These are phyloP conservation scores for Elachura formosa DNA, from an alignment of 2,113 vertebrate genomes.

Conservation along the genomic window DNA sequence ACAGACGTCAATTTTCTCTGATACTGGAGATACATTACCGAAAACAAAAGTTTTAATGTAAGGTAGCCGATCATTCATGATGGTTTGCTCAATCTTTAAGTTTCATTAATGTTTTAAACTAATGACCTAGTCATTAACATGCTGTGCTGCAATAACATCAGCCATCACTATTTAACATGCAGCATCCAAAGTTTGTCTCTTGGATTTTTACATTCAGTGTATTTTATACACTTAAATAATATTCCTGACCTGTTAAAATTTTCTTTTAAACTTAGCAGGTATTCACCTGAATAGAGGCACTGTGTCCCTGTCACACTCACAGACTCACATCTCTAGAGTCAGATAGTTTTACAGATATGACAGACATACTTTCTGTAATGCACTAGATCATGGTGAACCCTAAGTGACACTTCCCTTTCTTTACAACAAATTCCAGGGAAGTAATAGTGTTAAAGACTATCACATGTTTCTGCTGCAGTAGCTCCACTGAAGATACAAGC, in stretches of 20 bases:
- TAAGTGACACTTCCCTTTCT: not conserved
- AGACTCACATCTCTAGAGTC: not conserved
- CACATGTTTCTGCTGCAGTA: not conserved
- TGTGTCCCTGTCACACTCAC: not conserved
- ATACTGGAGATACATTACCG: not conserved
- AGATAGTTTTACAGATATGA: not conserved
- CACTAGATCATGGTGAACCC: not conserved
- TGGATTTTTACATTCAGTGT: not conserved
- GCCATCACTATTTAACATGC: not conserved
- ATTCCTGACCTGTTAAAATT: not conserved
- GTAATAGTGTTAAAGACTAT: not conserved
- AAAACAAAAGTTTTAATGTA: not conserved
- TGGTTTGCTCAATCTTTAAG: not conserved
- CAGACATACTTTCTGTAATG: not conserved
- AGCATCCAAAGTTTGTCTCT: not conserved
- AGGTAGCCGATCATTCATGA: not conserved
- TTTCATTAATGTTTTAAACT: not conserved
- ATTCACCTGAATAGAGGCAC: not conserved
- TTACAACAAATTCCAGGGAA: not conserved
- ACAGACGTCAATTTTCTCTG: not conserved
- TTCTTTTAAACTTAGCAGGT: not conserved
- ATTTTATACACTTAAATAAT: not conserved
- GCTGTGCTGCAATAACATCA: not conserved
- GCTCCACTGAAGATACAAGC: not conserved
- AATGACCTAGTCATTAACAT: not conserved